phyloP scores from a whole-genome alignment of 92 coral and sea anemone genomes.

The Paragorgia papillata region DNA sequence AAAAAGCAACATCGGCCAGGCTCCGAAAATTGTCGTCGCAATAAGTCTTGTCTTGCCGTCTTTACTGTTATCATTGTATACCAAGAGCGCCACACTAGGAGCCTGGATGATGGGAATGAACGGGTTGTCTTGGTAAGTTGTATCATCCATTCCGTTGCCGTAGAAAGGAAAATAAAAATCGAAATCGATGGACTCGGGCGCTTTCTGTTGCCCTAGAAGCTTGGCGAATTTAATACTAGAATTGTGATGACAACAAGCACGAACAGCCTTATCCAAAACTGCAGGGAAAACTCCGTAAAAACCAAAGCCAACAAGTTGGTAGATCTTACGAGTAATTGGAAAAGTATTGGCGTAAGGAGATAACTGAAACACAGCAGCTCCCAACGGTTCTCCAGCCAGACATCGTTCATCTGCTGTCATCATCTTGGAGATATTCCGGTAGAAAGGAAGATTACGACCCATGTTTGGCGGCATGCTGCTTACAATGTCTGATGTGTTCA shows the following conservation, averaged over 20 bases:
- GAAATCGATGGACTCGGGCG: slow-evolving; percentile 50
- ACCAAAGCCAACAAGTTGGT: neutral
- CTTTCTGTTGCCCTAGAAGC: slow-evolving; percentile 66
- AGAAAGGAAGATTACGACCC: neutral
- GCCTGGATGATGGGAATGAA: slow-evolving; percentile 77
- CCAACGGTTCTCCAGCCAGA: slow-evolving; percentile 64
- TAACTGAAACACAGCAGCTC: neutral
- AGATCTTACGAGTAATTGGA: neutral
- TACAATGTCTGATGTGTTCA: neutral
- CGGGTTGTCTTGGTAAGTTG: slow-evolving; percentile 57
- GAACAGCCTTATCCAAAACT: slow-evolving; percentile 54
- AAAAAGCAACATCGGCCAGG: slow-evolving; percentile 80
- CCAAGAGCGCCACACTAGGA: slow-evolving; percentile 72
- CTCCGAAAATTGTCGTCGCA: slow-evolving; percentile 66
- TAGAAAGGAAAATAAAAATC: slow-evolving; percentile 88
- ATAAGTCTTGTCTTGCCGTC: slow-evolving; percentile 58
- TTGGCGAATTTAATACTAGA: slow-evolving; percentile 69
- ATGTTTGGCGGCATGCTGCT: neutral
- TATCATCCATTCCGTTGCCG: slow-evolving; percentile 65
- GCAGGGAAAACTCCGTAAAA: slow-evolving; percentile 59
- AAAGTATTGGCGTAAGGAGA: neutral
- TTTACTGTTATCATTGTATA: slow-evolving; percentile 56
- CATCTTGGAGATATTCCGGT: slow-evolving; percentile 56
- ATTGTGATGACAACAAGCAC: slow-evolving; percentile 69
- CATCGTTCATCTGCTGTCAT: slow-evolving; percentile 80